Evolutionary conservation across 2,888 invertebrate genomes (phyloP).

Genomic region (Zeuzera pyrina): DNA sequence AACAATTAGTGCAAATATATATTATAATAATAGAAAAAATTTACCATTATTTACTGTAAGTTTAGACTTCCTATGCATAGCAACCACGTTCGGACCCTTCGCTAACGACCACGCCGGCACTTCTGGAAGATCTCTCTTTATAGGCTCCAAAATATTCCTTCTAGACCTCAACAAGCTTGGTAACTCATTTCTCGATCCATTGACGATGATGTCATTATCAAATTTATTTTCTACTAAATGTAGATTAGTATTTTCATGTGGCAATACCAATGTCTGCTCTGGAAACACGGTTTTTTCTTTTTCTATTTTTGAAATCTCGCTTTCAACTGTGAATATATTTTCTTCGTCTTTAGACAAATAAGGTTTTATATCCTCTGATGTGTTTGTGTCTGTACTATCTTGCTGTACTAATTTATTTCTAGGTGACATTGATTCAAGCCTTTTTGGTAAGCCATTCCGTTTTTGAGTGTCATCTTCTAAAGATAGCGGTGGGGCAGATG

Average conservation of each 20-base stretch:
- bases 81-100: conserved; percentile 54
- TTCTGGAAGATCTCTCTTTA: conserved; percentile 46
- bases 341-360: conserved; percentile 29
- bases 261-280: conserved; percentile 7
- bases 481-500: conserved; percentile 51
- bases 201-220: too few relatives aligned
- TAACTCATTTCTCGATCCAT: conserved; percentile 35
- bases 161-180: conserved; percentile 46
- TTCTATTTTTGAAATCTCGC: conserved; percentile 47
- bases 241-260: conserved; percentile 3
- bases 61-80: conserved; percentile 40
- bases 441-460: conserved; percentile 36
- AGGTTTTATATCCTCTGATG: conserved; percentile 55
- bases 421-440: conserved; percentile 34
- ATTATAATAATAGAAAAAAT: neutral
- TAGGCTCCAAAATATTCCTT: conserved; percentile 57
- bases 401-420: conserved; percentile 37
- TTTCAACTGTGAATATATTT: conserved; percentile 52
- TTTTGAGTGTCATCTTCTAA: conserved; percentile 41
- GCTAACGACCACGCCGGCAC: conserved; percentile 60
- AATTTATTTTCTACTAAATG: conserved; percentile 15
- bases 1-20: neutral
- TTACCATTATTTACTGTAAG: too few relatives aligned
- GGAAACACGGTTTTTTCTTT: conserved; percentile 27
- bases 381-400: conserved; percentile 56